Percentiles rank a stretch among this genome's conserved stretches.
Conservation (phyloP, 1,140 invertebrate species). For the Pinna nobilis region DNA sequence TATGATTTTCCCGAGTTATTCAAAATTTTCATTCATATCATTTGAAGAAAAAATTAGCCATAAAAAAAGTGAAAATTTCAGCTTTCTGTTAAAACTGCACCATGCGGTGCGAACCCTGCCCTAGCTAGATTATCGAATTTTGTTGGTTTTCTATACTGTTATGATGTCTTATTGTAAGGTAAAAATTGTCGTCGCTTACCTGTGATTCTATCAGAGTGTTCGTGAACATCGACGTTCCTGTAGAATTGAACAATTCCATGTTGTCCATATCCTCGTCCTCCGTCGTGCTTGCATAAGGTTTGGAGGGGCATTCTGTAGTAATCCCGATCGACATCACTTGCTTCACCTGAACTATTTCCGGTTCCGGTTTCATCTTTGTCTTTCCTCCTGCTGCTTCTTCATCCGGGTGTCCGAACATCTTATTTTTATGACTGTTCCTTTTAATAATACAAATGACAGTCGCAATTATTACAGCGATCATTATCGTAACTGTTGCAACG, state of each 20-base stretch:
- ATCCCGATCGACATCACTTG: neutral
- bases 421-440: slow-evolving; percentile 18
- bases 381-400: neutral
- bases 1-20: no score
- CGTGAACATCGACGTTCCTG: slow-evolving; percentile 18
- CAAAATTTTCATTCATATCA: slow-evolving; percentile 1
- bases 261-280: slow-evolving; percentile 14
- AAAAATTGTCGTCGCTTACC: neutral
- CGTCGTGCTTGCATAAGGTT: neutral
- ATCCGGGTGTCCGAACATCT: slow-evolving; percentile 3
- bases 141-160: neutral
- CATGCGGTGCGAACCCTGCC: no score
- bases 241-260: slow-evolving; percentile 18
- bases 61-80: neutral
- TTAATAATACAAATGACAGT: slow-evolving; percentile 23
- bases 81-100: neutral
- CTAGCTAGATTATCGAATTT: neutral
- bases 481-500: slow-evolving; percentile 10
- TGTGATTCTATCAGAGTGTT: slow-evolving; percentile 9
- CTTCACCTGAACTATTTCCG: neutral
- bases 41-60: neutral
- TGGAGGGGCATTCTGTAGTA: neutral
- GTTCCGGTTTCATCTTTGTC: neutral
- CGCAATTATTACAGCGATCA: neutral
- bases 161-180: neutral